Evolutionary conservation across 2,113 vertebrate species (phyloP).

Genomic region (Chauna torquata): DNA sequence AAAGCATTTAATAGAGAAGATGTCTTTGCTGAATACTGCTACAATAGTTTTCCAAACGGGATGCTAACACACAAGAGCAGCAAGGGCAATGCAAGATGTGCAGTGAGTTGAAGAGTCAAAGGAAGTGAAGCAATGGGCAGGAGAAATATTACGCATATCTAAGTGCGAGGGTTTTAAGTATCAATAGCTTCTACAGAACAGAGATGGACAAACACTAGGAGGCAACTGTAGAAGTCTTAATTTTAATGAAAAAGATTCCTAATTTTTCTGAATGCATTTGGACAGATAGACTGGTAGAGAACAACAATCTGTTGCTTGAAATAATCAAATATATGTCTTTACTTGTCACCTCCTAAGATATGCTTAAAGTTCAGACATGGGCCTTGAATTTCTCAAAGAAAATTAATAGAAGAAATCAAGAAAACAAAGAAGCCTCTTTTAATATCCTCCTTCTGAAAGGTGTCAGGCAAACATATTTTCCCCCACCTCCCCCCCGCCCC

Average conservation of each 20-base stretch:
- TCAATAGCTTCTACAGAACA: neutral
- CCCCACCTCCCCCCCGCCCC: too few species aligned
- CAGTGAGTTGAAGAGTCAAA: neutral
- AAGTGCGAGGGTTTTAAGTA: rapidly evolving
- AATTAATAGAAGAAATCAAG: neutral
- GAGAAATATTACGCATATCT: rapidly evolving
- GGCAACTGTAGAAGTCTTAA: neutral
- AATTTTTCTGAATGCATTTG: neutral
- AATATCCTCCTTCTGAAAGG: neutral
- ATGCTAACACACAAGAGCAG: neutral
- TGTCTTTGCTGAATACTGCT: neutral
- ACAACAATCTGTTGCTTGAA: neutral
- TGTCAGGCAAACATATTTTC: neutral
- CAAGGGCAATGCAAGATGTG: neutral
- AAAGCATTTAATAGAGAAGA: neutral
- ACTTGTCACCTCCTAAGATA: neutral
- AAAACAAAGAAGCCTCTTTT: neutral
- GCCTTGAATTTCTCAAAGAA: neutral
- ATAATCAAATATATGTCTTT: neutral
- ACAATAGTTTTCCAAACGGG: neutral
- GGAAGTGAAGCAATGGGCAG: neutral
- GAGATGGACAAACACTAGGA: neutral
- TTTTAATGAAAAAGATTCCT: neutral
- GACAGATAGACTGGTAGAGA: neutral
- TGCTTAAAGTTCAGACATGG: neutral